Percentiles rank a stretch among this genome's conserved stretches.
These are phyloP conservation scores for Picathartes gymnocephalus DNA, from an alignment of 2,113 vertebrate species.

Conservation along the genomic window DNA sequence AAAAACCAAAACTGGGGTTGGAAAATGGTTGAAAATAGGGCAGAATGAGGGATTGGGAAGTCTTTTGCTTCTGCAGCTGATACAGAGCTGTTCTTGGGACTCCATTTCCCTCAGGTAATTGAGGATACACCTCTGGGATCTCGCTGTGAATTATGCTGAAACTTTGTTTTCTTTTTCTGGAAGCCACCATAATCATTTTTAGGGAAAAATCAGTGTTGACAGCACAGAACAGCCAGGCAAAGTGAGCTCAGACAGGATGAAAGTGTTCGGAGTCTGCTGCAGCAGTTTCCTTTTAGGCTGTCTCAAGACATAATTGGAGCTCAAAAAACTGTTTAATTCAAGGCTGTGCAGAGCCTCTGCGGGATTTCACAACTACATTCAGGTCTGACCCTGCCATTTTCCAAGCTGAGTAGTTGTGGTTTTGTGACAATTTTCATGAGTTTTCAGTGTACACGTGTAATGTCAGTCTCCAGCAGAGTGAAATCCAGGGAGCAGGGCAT, in stretches of 20 bases:
- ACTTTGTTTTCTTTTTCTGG: background rate
- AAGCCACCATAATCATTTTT: background rate
- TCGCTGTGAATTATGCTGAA: background rate
- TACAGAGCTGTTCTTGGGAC: background rate
- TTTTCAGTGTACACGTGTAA: rapidly evolving
- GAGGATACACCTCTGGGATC: background rate
- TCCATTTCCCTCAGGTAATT: background rate
- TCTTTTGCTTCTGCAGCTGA: background rate
- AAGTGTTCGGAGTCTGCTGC: background rate
- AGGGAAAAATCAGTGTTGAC: background rate
- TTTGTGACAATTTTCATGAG: background rate
- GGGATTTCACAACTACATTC: background rate
- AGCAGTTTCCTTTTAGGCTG: background rate
- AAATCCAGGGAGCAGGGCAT: background rate
- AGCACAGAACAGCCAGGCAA: background rate
- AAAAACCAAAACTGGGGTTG: background rate
- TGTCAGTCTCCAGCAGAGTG: background rate
- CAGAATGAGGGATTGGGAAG: background rate
- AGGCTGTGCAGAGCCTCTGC: background rate
- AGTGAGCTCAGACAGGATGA: background rate
- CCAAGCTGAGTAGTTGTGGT: background rate
- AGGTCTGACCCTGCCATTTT: background rate
- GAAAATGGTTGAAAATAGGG: background rate
- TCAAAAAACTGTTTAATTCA: background rate
- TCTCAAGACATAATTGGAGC: background rate